Evolutionary conservation across 2,888 invertebrate species (phyloP).

Genomic region (Meteorus cinctellus): DNA sequence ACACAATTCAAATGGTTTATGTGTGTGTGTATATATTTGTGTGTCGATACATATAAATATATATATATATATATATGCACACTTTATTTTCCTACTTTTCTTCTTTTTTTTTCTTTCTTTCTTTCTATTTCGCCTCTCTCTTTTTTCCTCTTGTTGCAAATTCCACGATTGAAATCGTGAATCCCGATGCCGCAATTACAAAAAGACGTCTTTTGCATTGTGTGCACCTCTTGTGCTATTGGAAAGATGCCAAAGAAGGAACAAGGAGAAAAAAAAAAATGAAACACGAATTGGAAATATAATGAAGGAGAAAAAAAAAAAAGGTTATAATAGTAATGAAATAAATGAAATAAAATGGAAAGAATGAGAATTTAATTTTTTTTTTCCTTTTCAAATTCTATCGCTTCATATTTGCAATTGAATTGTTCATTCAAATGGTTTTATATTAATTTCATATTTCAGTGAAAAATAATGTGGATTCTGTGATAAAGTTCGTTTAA

Average conservation of each 20-base stretch:
- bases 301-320: too few species aligned
- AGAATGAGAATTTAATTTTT: too few species aligned
- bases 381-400: too few species aligned
- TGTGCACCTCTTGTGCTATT: background rate
- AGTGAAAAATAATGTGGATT: too few species aligned
- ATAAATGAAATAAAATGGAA: too few species aligned
- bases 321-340: too few species aligned
- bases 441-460: too few species aligned
- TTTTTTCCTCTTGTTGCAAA: background rate
- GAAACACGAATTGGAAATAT: background rate
- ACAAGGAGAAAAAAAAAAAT: background rate
- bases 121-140: background rate
- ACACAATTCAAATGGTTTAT: background rate
- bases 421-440: too few species aligned
- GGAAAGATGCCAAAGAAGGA: background rate
- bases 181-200: conserved; percentile 13
- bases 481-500: too few species aligned
- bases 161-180: background rate
- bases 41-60: background rate
- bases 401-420: too few species aligned
- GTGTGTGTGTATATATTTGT: background rate
- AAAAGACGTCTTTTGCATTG: background rate
- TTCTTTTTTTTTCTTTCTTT: background rate
- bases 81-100: background rate
- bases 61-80: background rate